A percentile compares a stretch with the other conserved stretches of the same genome.
phyloP scores from a whole-genome alignment of 2,888 invertebrate species.

The Cantharis lateralis region DNA sequence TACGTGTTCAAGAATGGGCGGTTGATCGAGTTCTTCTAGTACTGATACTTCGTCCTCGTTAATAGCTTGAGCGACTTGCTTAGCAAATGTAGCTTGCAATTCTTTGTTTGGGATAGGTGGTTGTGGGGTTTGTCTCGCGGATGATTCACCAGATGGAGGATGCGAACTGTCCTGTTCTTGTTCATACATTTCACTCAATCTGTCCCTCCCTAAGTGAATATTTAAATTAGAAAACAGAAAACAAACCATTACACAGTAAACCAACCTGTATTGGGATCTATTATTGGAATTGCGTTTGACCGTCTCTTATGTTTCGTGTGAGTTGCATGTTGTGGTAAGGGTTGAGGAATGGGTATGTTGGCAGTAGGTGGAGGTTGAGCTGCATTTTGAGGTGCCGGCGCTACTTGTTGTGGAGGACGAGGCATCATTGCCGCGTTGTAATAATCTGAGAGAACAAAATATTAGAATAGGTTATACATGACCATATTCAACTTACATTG shows the following conservation, averaged over 20 bases:
- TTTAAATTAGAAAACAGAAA: not conserved
- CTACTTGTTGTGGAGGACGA: conserved; percentile 26
- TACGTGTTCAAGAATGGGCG: conserved; percentile 25
- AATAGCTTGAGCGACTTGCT: conserved; percentile 47
- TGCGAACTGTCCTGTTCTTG: conserved; percentile 48
- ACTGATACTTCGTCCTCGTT: conserved; percentile 35
- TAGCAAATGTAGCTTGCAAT: conserved; percentile 52
- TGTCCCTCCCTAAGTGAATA: conserved; percentile 43
- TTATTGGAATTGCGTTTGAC: conserved; percentile 50
- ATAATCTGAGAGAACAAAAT: conserved; percentile 6
- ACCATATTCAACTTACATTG: conserved; percentile 9
- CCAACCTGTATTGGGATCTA: conserved; percentile 52
- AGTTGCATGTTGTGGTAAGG: conserved; percentile 25
- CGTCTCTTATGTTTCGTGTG: conserved; percentile 38
- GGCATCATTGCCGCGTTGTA: conserved; percentile 12
- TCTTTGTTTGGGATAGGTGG: conserved; percentile 48
- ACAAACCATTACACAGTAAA: not conserved
- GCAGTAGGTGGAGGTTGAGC: conserved; percentile 38
- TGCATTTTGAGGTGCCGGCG: conserved; percentile 39
- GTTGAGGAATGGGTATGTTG: conserved; percentile 31
- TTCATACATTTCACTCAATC: conserved; percentile 54
- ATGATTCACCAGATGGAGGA: conserved; percentile 56
- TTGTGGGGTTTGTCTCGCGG: conserved; percentile 59
- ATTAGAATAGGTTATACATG: not conserved
- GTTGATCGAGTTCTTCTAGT: conserved; percentile 27